Evolutionary conservation across 2,113 vertebrate species (phyloP), one percentile per base, ranked within the genome.

Genomic region (Reinhardtius hippoglossoides): DNA sequence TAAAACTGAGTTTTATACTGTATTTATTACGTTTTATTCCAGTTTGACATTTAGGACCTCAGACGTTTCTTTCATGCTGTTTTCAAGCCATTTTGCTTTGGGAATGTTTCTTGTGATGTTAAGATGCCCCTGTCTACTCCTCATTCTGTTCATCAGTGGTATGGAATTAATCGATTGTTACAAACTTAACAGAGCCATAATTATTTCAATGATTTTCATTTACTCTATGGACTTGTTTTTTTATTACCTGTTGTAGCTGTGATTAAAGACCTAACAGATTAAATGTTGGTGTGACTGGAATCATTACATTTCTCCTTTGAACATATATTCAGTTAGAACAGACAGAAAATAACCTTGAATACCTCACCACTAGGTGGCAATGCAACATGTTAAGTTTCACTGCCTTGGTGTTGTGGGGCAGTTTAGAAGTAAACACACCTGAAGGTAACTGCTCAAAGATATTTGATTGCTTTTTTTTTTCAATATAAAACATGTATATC

Each of bases 1-100:
- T 71, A 1, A 13, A 78, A 35, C 21, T 70, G 27, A 77, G 58
- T 90, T 90, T 92, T 92, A 88, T 88, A 82, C 67, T 61, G 21
- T 91, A 88, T 89, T 89, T 87, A 87, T 90, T 80, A 58, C 9
- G 57, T 84, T 88, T 84, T 81, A 88, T 89, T 88, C 65, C 67
- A 78, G 7, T 31, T 80, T 13, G 55, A 46, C 40, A 26, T 58
- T 69, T 31, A 71, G 58, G 70, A 75, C 67, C 70, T 54, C 50
- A 2, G 50, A 54, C 65, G 13, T 52, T 35, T 23, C 23, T 59
- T 26, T 56, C n/a, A 9, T 60, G 23, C 6, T 48, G 6, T 59
- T 64, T 26, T 80, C 4, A 46, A 59, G 24, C 63, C 66, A 59
- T 56, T 65, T 84, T 58, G 12, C 21, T 67, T 73, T 46, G n/a